Conservation (phyloP, 2,797 vertebrate genomes). For the Brachyrhaphis roseni region DNA sequence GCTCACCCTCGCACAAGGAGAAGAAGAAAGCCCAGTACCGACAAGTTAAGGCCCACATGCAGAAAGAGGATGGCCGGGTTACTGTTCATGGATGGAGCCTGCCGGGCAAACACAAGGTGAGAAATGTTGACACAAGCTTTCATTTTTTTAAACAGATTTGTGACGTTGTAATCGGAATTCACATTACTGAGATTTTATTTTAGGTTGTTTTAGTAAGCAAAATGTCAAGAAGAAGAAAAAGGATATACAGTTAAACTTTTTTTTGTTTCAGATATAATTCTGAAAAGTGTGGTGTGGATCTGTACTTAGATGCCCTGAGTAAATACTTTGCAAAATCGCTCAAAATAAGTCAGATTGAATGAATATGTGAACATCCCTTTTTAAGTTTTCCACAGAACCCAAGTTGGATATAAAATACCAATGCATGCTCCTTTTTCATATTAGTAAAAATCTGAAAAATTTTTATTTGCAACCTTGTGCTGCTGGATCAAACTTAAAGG, state of each 20-base stretch:
- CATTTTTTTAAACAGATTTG: neutral
- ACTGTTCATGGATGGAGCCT: slow-evolving; percentile 97
- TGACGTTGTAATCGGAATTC: neutral
- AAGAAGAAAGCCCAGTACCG: slow-evolving; percentile 96
- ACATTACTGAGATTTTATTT: neutral
- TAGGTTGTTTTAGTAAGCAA: neutral
- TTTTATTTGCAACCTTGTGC: neutral
- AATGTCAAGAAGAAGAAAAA: neutral
- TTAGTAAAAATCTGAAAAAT: neutral
- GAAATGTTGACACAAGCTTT: neutral
- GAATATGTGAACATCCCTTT: neutral
- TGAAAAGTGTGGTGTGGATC: neutral
- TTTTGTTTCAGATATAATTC: neutral
- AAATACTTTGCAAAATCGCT: neutral
- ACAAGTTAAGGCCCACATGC: slow-evolving; percentile 95
- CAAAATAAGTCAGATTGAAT: neutral
- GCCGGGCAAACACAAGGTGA: slow-evolving; percentile 83
- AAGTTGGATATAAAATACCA: neutral
- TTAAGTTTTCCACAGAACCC: neutral
- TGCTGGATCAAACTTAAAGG: neutral
- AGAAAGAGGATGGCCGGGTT: slow-evolving; percentile 91
- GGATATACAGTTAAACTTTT: neutral
- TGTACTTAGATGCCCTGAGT: neutral
- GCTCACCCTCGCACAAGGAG: slow-evolving; percentile 87
- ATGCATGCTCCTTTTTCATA: neutral